Base-by-base conservation (phyloP, 2,113 vertebrate genomes). In the Corydoras maculifer region DNA sequence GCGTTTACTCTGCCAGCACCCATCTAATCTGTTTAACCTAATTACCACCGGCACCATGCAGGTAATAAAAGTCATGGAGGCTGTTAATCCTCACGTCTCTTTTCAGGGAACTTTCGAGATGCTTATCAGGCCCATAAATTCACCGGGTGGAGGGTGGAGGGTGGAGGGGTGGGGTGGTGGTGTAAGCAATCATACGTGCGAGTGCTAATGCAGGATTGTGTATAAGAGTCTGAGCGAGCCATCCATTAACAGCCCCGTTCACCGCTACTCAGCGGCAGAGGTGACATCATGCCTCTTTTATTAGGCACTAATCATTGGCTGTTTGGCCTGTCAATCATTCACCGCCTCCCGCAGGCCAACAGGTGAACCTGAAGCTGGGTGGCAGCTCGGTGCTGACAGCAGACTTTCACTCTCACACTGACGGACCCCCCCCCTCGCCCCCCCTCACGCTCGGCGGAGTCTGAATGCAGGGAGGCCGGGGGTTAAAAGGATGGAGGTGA, bases 11-110 rank as follows among this genome's bases (percentile, higher is more conserved):
- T 82, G 85, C 81, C 77, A 83, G 84, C 83, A n/a, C 82, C 85
- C 84, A 87, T 81, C 84, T 84, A 83, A 86, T 88, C 83, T 88
- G 88, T 89, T 89, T 86, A 88, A 84, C 83, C 87, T 89, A 88
- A 90, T 89, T 90, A 89, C 87, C 84, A 86, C 65, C 86, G 86
- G 66, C 86, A 86, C 84, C 79, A 85, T 84, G 85, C 82, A 87
- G 83, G 85, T 88, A 83, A 87, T 89, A 89, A 86, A 91, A 88
- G 86, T 86, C 86, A 84, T 80, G 79, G 76, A 74, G 80, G 84
- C 86, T 78, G 88, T 89, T 83, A 88, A 88, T 89, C 87, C 82
- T 86, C 85, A 87, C 86, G 83, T 81, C 82, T 85, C 85, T 81
- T 85, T 79, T 78, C 76, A 64, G 77, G 71, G 74, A 82, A 78